Evolutionary conservation across 23 tunicate genomes (phyloP), one percentile per base, ranked within the genome.

Genomic region (Corella eumyota): DNA sequence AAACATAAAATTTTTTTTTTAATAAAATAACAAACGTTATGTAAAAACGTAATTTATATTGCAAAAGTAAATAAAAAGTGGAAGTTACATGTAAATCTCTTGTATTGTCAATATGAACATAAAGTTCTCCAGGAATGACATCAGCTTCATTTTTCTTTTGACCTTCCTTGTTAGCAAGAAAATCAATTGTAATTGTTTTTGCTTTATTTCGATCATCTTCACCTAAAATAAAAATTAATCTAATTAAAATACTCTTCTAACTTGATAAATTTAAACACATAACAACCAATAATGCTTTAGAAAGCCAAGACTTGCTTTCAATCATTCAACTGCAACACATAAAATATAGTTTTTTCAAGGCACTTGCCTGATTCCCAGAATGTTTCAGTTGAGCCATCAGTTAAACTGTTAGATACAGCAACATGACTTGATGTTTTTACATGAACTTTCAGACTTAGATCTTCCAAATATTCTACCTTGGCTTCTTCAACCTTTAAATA

Each of bases 321-420:
- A 53, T n/a, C 21, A 6, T n/a, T 6, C 21, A 15, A n/a, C 59
- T n/a, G 7, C n/a, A n/a, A 53, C 25, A 53, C 48, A 40, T 11
- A 9, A 15, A 40, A 9, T 40, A 40, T 40, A 40, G 48, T 40
- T 11, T 15, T n/a, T n/a, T n/a, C n/a, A n/a, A n/a, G n/a, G n/a
- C n/a, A 4, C 60, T 70, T 45, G 73, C 91, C 91, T 0, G 91
- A 81, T 31, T 81, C 80, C 91, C 91, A 81, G 45, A 81, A 81
- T 0, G 91, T 81, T 51, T 81, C 91, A 30, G 91, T 81, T 0
- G 80, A 72, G 6, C 64, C 71, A 58, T 81, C 91, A 58, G 75
- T 68, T 2, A 81, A 58, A 38, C 91, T 81, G 69, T 66, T 73
- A 25, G 80, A 70, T 5, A 81, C 73, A 3, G 79, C 36, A 33